These are phyloP conservation scores for Idaea aversata DNA, from an alignment of 2,888 invertebrate species.

Conservation along the genomic window DNA sequence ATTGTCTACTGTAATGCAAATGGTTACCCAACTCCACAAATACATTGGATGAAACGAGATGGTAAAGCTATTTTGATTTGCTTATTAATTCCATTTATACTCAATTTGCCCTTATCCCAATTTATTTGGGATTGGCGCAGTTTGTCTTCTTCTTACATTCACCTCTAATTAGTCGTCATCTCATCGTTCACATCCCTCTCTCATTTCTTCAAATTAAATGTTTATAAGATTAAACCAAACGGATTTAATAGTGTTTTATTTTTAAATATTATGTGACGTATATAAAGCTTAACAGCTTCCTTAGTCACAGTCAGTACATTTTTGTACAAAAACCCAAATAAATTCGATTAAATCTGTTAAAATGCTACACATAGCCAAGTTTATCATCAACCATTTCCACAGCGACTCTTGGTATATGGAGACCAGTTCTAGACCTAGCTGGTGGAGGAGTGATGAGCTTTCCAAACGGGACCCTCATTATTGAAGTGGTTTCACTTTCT, in stretches of 20 bases:
- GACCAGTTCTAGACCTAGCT: slow-evolving; percentile 70
- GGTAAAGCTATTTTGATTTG: slow-evolving; percentile 59
- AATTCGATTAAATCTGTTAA: no score
- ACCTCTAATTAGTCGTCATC: no score
- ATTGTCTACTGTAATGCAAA: slow-evolving; percentile 88
- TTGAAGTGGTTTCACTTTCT: slow-evolving; percentile 69
- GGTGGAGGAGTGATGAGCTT: slow-evolving; percentile 73
- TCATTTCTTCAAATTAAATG: no score
- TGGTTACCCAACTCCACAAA: slow-evolving; percentile 88
- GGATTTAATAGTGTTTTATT: no score
- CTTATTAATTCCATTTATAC: background rate
- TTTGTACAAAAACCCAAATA: background rate
- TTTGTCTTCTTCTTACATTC: no score
- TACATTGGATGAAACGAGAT: slow-evolving; percentile 88
- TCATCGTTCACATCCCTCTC: no score
- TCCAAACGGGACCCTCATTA: slow-evolving; percentile 70
- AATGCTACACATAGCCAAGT: background rate
- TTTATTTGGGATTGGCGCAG: no score
- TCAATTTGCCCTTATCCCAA: no score
- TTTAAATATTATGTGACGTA: no score
- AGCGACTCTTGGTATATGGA: slow-evolving; percentile 75
- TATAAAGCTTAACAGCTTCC: no score
- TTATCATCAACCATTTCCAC: background rate
- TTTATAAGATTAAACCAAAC: no score
- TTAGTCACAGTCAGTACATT: background rate